Evolutionary conservation across 2,113 vertebrate genomes (phyloP).

Genomic region (Penelope pileata): DNA sequence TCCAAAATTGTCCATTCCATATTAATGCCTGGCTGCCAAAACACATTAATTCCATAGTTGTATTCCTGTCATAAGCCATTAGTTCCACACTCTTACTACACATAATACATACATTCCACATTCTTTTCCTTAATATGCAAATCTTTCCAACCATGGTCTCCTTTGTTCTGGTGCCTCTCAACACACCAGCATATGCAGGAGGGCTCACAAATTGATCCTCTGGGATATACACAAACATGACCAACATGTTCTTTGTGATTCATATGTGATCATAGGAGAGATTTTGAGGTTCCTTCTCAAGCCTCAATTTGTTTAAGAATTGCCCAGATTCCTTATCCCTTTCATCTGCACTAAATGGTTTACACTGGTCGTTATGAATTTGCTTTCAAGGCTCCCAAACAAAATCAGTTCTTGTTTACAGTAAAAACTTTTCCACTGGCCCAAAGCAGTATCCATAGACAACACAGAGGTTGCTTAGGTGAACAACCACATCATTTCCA

Average conservation of each 20-base stretch:
- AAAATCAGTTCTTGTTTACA: neutral
- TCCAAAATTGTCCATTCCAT: slow-evolving; percentile 5
- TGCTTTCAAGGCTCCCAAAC: slow-evolving; percentile 4
- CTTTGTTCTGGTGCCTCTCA: slow-evolving; percentile 37
- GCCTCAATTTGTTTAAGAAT: neutral
- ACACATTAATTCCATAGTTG: slow-evolving; percentile 58
- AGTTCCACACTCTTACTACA: slow-evolving; percentile 58
- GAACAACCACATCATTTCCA: neutral
- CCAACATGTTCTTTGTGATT: slow-evolving; percentile 14
- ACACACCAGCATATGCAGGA: slow-evolving; percentile 8
- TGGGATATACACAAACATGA: neutral
- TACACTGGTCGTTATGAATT: neutral
- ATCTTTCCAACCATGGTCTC: slow-evolving; percentile 44
- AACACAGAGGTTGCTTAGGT: neutral
- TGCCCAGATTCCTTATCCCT: neutral
- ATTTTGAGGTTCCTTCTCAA: slow-evolving; percentile 1
- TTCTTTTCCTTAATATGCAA: slow-evolving; percentile 62
- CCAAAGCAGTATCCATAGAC: neutral
- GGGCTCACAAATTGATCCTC: slow-evolving; percentile 1
- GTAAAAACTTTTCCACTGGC: neutral
- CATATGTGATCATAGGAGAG: neutral
- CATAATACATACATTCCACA: slow-evolving; percentile 64
- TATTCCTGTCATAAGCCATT: slow-evolving; percentile 64
- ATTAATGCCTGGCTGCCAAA: slow-evolving; percentile 50
- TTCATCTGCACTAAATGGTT: slow-evolving; percentile 19